phyloP scores from a whole-genome alignment of 2,888 invertebrate species.

The Hetaerina titia region DNA sequence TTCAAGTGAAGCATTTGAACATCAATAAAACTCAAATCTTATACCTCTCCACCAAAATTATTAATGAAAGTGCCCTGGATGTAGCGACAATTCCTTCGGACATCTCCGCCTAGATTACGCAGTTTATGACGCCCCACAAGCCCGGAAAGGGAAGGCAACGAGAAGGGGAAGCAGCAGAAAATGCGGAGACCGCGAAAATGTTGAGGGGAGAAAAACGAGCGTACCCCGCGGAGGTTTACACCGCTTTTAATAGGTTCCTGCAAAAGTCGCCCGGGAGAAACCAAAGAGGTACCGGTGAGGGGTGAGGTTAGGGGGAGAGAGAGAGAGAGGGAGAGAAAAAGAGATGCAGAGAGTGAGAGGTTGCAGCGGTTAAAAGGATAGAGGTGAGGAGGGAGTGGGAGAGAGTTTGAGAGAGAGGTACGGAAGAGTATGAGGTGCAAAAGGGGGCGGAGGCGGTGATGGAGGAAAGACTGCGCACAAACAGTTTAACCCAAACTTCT shows the following conservation, averaged over 20 bases:
- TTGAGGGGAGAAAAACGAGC: conserved; percentile 2
- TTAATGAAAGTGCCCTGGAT: neutral
- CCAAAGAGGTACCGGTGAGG: neutral
- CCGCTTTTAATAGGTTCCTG: conserved; percentile 30
- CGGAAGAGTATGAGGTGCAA: neutral
- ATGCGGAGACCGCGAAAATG: neutral
- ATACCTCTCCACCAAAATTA: neutral
- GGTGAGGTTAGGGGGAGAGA: neutral
- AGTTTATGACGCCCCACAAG: neutral
- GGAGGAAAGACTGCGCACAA: conserved; percentile 43
- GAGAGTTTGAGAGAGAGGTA: neutral
- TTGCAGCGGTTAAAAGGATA: neutral
- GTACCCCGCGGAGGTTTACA: neutral
- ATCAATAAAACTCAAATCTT: neutral
- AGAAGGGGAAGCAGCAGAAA: neutral
- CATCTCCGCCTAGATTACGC: neutral
- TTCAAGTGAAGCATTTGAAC: neutral
- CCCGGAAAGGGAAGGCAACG: neutral
- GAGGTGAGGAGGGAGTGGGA: neutral
- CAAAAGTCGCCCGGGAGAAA: neutral
- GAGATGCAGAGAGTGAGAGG: neutral
- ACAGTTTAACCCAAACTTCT: conserved; percentile 63
- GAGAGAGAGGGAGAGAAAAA: neutral
- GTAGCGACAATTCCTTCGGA: conserved; percentile 22
- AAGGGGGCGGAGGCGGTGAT: conserved; percentile 20